Conservation (phyloP, 2,113 vertebrate genomes). For the Nycticorax nycticorax region DNA sequence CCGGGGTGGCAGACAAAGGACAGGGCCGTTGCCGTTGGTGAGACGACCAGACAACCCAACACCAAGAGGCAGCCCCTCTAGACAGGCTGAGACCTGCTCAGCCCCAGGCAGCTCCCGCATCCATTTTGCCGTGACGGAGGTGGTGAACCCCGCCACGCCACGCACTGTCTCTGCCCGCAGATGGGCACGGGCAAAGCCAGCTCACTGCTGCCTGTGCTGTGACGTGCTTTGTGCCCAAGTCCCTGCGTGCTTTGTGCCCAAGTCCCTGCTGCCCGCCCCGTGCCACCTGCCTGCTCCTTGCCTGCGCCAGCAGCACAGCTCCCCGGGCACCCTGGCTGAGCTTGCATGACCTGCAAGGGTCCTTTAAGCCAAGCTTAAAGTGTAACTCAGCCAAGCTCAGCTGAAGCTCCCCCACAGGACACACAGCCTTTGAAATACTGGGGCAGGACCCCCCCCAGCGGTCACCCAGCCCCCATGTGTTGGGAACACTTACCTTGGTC, state of each 20-base stretch:
- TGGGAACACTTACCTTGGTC: background rate
- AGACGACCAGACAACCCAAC: background rate
- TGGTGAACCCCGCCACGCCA: background rate
- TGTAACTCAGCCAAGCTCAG: background rate
- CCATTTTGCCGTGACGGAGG: background rate
- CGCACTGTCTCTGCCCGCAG: background rate
- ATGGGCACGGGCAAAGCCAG: background rate
- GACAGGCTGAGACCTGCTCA: background rate
- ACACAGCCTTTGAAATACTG: background rate
- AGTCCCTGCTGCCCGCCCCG: background rate
- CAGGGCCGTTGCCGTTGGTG: background rate
- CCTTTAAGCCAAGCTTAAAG: background rate
- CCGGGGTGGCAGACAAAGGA: background rate
- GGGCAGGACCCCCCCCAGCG: background rate
- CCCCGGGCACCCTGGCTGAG: rapidly evolving
- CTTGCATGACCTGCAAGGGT: background rate
- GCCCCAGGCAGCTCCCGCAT: background rate
- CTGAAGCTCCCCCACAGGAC: background rate
- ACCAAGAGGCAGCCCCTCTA: background rate
- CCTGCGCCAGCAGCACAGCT: background rate
- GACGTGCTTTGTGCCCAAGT: background rate
- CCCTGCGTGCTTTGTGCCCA: background rate
- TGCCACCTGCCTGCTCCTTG: background rate
- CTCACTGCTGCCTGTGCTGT: background rate
- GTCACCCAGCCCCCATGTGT: too few relatives aligned